Conservation (phyloP, 1,140 invertebrate species). For the Pygmarrhopalites habei region DNA sequence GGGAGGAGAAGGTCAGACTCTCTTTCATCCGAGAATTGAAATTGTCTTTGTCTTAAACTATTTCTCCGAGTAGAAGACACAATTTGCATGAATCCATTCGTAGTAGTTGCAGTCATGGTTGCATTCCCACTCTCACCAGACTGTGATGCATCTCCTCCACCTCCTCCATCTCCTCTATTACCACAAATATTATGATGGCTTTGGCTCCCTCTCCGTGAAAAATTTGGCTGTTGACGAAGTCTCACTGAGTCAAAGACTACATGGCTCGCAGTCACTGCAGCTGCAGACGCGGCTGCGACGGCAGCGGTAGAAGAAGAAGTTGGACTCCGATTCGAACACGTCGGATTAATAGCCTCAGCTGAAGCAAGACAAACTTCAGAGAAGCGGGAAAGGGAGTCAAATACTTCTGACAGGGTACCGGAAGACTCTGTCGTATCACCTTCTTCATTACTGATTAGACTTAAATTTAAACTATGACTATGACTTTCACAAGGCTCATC, state of each 20-base stretch:
- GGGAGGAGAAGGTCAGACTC: not conserved
- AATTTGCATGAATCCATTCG: not conserved
- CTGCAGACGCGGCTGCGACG: not conserved
- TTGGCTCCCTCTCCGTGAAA: not conserved
- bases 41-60: not conserved
- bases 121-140: not conserved
- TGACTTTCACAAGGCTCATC: slow-evolving; percentile 3
- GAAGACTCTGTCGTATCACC: slow-evolving; percentile 20
- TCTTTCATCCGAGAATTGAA: not conserved
- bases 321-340: not conserved
- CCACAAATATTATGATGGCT: not conserved
- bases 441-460: slow-evolving; percentile 29
- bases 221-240: not conserved
- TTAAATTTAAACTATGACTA: slow-evolving; percentile 26
- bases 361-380: slow-evolving; percentile 32
- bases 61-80: too few relatives aligned
- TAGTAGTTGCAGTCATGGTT: not conserved
- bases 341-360: slow-evolving; percentile 24
- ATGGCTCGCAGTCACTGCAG: slow-evolving; percentile 9
- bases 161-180: not conserved
- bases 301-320: not conserved
- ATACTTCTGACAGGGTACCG: slow-evolving; percentile 33
- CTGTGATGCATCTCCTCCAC: not conserved
- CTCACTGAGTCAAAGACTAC: not conserved
- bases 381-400: slow-evolving; percentile 32